Evolutionary conservation across 2,888 invertebrate genomes (phyloP), one percentile per base, ranked within the genome.

Genomic region (Pristionchus japonicus): DNA sequence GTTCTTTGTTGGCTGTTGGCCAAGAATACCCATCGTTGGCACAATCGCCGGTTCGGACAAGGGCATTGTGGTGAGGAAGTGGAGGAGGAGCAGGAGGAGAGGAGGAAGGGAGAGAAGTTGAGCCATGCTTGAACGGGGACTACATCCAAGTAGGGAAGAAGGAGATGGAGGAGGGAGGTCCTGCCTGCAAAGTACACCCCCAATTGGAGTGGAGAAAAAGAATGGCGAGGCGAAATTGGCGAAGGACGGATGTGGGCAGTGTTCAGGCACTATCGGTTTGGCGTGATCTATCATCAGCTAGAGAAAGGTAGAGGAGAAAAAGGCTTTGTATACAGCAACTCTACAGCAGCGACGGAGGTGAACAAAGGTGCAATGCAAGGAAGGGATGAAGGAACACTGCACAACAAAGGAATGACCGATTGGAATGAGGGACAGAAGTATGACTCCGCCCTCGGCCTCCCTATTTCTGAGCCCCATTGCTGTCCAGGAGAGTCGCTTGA

Each of bases 401-500:
- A 4, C 43, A 40, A 47, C 11, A 17, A 40, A 9, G 77, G 77
- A 77, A n/a, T n/a, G n/a, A n/a, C n/a, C n/a, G n/a, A n/a, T n/a
- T n/a, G n/a, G n/a, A n/a, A 47, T 43, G 77, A 47, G n/a, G 47
- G 4, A 77, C n/a, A n/a, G 77, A n/a, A 77, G 13, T 43, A 17
- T 77, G 43, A 47, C 77, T 43, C 77, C 77, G 77, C 77, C 77
- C 77, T 11, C 15, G 3, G 6, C 4, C 4, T 74, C 6, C 23
- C 40, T 31, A 74, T 40, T 64, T 27, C 64, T 64, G 64, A 64
- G 64, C 27, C 27, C 64, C 64, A 17, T 37, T 70, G 34, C 70
- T n/a, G 77, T 40, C 77, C 77, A 43, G 77, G 77, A 77, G 43
- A 77, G 77, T 77, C 77, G 77, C n/a, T 77, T 77, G 77, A 77